phyloP scores from a whole-genome alignment of 2,113 vertebrate species.

The Enhydra lutris region DNA sequence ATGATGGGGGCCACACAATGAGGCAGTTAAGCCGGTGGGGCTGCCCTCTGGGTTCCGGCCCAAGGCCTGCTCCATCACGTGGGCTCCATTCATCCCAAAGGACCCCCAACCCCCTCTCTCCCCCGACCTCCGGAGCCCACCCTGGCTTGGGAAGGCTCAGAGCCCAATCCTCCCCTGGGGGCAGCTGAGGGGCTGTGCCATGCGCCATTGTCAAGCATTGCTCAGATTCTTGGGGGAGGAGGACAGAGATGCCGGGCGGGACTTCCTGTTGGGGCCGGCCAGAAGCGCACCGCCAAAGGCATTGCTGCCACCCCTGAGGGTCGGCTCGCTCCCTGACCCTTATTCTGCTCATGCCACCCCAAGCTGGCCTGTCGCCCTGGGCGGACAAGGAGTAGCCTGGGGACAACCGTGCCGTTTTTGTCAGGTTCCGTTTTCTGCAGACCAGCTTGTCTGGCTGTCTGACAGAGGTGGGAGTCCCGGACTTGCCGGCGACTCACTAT shows the following conservation, averaged over 20 bases:
- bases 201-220: not conserved
- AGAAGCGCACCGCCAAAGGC: not conserved
- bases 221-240: not conserved
- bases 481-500: fast-evolving
- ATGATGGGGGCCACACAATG: not conserved
- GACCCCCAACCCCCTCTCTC: not conserved
- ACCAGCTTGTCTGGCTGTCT: fast-evolving
- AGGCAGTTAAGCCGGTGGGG: not conserved
- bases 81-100: constrained; percentile 46
- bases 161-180: not conserved
- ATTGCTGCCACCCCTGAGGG: fast-evolving
- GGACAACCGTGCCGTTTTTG: not conserved
- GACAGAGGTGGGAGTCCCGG: not conserved
- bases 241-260: not conserved
- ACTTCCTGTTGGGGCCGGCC: not conserved
- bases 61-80: not conserved
- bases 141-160: not conserved
- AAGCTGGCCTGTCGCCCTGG: not conserved
- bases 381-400: not conserved
- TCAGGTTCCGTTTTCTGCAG: not conserved
- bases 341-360: not conserved
- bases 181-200: not conserved
- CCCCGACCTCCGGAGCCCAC: not conserved
- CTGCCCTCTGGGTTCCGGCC: not conserved
- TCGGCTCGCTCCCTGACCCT: not conserved